Evolutionary conservation across 2,888 invertebrate genomes (phyloP).

Genomic region (Epsilonema sp.): DNA sequence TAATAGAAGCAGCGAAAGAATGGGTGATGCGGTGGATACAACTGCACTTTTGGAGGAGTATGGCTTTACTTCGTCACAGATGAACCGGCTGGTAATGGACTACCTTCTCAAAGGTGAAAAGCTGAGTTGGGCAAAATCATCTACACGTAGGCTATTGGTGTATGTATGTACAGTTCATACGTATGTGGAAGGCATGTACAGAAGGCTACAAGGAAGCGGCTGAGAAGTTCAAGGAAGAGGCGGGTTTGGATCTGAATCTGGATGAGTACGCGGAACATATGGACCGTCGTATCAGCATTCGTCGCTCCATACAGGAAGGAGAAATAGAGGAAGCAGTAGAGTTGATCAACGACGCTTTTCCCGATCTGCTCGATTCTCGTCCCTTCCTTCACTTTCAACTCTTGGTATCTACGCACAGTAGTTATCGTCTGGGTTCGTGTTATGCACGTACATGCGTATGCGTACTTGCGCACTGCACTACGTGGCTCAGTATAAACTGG

Average conservation of each 20-base stretch:
- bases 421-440: no score
- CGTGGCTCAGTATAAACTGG: no score
- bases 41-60: no score
- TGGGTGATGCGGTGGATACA: no score
- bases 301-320: constrained; percentile 79
- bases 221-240: constrained; percentile 81
- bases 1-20: no score
- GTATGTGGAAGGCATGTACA: constrained; percentile 15
- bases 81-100: constrained; percentile 96
- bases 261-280: constrained; percentile 37
- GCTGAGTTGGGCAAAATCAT: constrained; percentile 38
- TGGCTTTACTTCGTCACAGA: constrained; percentile 66
- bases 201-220: constrained; percentile 64
- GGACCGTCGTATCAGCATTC: constrained; percentile 37
- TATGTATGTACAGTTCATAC: constrained; percentile 1
- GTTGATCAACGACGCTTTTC: constrained; percentile 77
- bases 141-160: neutral
- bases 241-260: constrained; percentile 52
- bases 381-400: constrained; percentile 84
- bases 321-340: constrained; percentile 76
- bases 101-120: constrained; percentile 91
- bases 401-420: constrained; percentile 41
- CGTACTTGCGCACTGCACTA: no score
- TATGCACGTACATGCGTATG: no score
- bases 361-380: constrained; percentile 80